Evolutionary conservation across 2,888 invertebrate genomes (phyloP).

Genomic region (Papilio protenor): DNA sequence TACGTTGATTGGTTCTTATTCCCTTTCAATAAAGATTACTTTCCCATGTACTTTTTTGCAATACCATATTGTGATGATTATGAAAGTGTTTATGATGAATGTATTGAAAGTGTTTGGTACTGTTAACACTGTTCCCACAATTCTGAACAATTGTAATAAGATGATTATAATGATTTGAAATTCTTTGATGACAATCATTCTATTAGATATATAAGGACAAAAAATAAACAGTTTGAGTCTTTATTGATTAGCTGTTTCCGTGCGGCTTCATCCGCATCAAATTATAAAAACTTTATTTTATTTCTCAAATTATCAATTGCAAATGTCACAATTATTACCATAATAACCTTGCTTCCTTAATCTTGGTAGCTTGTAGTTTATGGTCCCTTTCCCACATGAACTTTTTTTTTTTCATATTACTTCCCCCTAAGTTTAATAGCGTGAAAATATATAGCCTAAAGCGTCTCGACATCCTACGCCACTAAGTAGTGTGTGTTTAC

Average conservation of each 20-base stretch:
- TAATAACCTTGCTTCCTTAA: no score
- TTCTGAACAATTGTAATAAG: not conserved
- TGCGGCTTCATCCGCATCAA: no score
- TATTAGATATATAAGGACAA: not conserved
- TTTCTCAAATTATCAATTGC: no score
- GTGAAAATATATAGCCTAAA: no score
- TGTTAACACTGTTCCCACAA: not conserved
- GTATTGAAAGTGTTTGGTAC: slow-evolving; percentile 1
- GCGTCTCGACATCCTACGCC: no score
- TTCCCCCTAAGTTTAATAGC: no score
- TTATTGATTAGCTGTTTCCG: not conserved
- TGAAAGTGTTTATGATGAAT: slow-evolving; percentile 18
- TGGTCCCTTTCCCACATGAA: no score
- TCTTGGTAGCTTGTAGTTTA: no score
- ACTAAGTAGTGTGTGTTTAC: no score
- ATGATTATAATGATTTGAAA: not conserved
- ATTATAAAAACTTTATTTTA: no score
- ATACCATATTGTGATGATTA: not conserved
- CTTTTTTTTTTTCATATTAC: no score
- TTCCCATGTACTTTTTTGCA: not conserved
- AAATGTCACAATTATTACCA: no score
- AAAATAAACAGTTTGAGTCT: not conserved
- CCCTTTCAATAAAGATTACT: not conserved
- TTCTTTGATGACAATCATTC: not conserved
- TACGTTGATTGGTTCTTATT: not conserved